Evolutionary conservation across 2,888 invertebrate species (phyloP), one percentile per base, ranked within the genome.

Genomic region (Hyposoter dolosus): DNA sequence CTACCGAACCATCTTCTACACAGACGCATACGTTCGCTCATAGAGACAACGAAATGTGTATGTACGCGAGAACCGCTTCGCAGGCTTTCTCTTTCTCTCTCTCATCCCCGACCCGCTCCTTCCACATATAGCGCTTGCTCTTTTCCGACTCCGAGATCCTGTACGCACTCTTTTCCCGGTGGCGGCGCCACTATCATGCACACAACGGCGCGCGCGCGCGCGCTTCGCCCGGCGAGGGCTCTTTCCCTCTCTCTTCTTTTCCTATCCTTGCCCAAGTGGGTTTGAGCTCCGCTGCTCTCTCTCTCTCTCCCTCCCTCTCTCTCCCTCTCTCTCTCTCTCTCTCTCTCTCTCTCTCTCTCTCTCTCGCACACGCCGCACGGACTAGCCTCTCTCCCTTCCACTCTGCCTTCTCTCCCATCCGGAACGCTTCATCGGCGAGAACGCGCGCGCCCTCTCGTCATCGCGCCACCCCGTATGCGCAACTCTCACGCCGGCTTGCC

Each of bases 351-450:
- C n/a, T n/a, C n/a, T n/a, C n/a, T n/a, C n/a, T n/a, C n/a, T n/a
- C n/a, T n/a, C n/a, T n/a, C n/a, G n/a, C n/a, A n/a, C n/a, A n/a
- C 19, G 65, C 50, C 56, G 12, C 32, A 23, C 45, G 9, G 3
- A 19, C 71, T 12, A 47, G 19, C 56, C 47, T 35, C 40, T 69
- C 71, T 74, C 63, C 71, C 53, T 72, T 68, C 66, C 74, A 69
- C 76, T 69, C 56, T 17, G 77, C 74, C 85, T 80, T 82, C 84
- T 88, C 82, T 85, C 88, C 87, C 86, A 81, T 84, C 86, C 82
- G 68, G 71, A 83, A 63, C n/a, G 50, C 28, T 53, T 65, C 40
- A 40, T 17, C 80, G 69, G 45, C 79, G 17, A 60, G 81, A 74
- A 53, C 82, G 82, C 87, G 77, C 82, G 68, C 81, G 80, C 76